Conservation (phyloP, 2,797 vertebrate genomes). For the Chloroceryle inda region DNA sequence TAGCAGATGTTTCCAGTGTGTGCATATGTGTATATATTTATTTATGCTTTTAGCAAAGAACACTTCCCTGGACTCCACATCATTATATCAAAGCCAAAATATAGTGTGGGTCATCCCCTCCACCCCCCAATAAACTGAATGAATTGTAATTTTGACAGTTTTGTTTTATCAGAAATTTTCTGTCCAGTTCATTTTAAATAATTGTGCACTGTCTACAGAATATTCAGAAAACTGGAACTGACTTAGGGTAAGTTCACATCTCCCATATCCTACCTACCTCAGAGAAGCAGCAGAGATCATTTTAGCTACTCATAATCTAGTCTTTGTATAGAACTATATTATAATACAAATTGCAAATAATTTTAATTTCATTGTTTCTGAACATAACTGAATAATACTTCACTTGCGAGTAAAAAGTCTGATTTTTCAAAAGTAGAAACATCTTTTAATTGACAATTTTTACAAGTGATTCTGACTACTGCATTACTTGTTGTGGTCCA, state of each 20-base stretch:
- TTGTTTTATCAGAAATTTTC: background rate
- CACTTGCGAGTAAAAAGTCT: background rate
- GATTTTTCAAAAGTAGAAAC: background rate
- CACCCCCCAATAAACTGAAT: background rate
- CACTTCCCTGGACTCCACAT: background rate
- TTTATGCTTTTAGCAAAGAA: background rate
- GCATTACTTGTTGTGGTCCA: background rate
- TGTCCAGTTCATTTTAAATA: background rate
- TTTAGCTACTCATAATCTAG: background rate
- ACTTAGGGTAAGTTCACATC: slow-evolving; percentile 1
- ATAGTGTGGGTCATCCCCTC: too few relatives aligned
- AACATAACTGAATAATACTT: background rate
- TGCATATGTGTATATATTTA: background rate
- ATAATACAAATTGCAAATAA: background rate
- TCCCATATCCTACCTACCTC: background rate
- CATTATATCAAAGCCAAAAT: background rate
- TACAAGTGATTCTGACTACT: background rate
- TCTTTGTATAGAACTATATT: background rate
- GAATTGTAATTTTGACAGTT: background rate
- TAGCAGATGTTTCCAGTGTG: background rate
- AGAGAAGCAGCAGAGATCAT: background rate
- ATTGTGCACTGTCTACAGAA: background rate
- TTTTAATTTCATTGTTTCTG: background rate
- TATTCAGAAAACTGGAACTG: background rate
- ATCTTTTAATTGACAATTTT: background rate